These are phyloP conservation scores for Ammospiza nelsoni DNA, from an alignment of 2,113 vertebrate genomes.

Conservation along the genomic window DNA sequence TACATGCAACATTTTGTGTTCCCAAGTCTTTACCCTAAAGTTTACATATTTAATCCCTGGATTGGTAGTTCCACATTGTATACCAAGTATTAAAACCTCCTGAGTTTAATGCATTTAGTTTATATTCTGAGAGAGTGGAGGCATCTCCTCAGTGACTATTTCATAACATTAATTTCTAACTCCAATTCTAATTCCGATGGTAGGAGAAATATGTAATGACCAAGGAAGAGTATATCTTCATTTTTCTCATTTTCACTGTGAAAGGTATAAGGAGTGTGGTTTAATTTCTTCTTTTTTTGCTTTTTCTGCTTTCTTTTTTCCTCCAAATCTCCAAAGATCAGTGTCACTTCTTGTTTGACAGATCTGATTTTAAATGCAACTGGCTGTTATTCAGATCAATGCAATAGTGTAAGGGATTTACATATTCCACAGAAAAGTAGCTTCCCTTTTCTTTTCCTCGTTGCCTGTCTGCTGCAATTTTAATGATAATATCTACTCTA, in stretches of 20 bases:
- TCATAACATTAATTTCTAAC: not conserved
- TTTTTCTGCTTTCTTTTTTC: too few species aligned
- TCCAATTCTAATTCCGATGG: not conserved
- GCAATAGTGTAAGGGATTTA: not conserved
- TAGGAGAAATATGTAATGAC: not conserved
- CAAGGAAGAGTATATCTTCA: not conserved
- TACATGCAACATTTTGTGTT: not conserved
- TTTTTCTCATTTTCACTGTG: not conserved
- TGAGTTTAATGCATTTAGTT: not conserved
- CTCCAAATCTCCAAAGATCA: not conserved
- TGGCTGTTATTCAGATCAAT: not conserved
- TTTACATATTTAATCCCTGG: not conserved
- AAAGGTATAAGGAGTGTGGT: not conserved
- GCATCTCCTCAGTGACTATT: not conserved
- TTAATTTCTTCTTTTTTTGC: not conserved
- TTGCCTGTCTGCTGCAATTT: not conserved
- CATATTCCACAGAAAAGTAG: not conserved
- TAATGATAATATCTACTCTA: not conserved
- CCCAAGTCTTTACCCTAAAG: not conserved
- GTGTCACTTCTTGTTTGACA: not conserved
- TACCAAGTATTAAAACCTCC: not conserved
- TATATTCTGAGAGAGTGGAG: not conserved
- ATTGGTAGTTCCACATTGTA: not conserved
- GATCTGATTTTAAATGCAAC: not conserved
- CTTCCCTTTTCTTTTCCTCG: not conserved